Evolutionary conservation across 2,888 invertebrate genomes (phyloP), one percentile per base, ranked within the genome.

Genomic region (Pegoplata infirma): DNA sequence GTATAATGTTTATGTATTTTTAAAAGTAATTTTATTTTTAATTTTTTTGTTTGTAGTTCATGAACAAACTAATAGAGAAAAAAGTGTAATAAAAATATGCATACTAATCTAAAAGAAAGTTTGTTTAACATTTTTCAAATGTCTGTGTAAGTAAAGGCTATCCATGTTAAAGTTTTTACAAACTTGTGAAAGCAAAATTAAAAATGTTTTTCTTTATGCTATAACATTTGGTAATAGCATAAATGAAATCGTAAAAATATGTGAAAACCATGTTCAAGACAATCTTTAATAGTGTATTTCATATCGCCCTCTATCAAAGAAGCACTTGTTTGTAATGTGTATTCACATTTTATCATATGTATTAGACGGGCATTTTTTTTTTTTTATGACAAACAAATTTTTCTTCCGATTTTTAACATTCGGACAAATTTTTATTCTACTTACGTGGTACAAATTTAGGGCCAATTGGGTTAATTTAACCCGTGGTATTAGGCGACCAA

Each of bases 241-340:
- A 23, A 23, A 6, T n/a, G n/a, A n/a, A n/a, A n/a, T n/a, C n/a
- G n/a, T n/a, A n/a, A n/a, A n/a, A n/a, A n/a, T n/a, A n/a, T n/a
- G n/a, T n/a, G n/a, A n/a, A n/a, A n/a, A n/a, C n/a, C n/a, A n/a
- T n/a, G 8, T 32, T 32, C 8, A 0, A 3, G 10, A 10, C 32
- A 10, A 10, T 6, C 4, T 36, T 19, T 36, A 6, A 2, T 12
- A 1, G 19, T 40, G 19, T 8, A 17, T n/a, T 12, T 5, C 12
- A 4, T 36, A 8, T 21, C 44, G 23, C 12, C 40, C 44, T 58
- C 8, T 4, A 36, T 58, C 21, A 58, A 58, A 58, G 23, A 14
- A 40, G 44, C 19, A 59, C 21, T 44, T 59, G 44, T 44, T 40
- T 23, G 5, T 58, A n/a, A n/a, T n/a, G n/a, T n/a, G n/a, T n/a